Evolutionary conservation across 2,797 vertebrate species (phyloP), one percentile per base, ranked within the genome.

Genomic region (Lacerta agilis): DNA sequence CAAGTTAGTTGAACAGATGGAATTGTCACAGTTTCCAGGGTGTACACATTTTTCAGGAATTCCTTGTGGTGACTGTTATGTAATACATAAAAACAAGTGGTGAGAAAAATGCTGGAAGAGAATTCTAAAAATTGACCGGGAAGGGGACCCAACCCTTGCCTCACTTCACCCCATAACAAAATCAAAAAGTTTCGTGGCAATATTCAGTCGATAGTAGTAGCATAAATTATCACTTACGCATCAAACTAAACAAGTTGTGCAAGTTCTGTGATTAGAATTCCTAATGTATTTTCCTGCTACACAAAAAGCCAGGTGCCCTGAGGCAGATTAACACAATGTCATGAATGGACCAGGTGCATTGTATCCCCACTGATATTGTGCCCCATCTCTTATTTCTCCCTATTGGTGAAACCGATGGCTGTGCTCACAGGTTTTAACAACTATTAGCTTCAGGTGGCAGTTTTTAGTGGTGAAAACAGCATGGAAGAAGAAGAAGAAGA

Each of bases 121-220:
- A 80, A 45, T 87, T 93, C 25, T 82, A 90, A 91, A 82, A 77
- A 89, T 82, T 29, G 83, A 93, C 81, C 10, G 87, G 83, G 80
- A 66, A 10, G 84, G 11, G 41, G 49, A 55, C 61, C 61, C 61
- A 15, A 55, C 61, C 58, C 23, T 6, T 9, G 27, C 8, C 89
- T 86, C 73, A 38, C 36, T 91, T 85, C 64, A 76, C 36, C 38
- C 88, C 79, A 49, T 0, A 91, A 86, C 25, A 90, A 93, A 91
- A 3, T 7, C 1, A 85, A 8, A 2, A 13, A 3, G n/a, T 86
- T 92, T 92, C 86, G 66, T 91, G 72, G 88, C 29, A 84, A 88
- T 91, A 43, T 25, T 72, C 45, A 23, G 25, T 11, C 49, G 45
- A 9, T 66, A 20, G 33, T 36, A 10, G 76, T 79, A 18, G 58